A percentile compares a stretch with the other conserved stretches of the same genome.
phyloP scores from a whole-genome alignment of 2,797 vertebrate species.

The Alca torda region DNA sequence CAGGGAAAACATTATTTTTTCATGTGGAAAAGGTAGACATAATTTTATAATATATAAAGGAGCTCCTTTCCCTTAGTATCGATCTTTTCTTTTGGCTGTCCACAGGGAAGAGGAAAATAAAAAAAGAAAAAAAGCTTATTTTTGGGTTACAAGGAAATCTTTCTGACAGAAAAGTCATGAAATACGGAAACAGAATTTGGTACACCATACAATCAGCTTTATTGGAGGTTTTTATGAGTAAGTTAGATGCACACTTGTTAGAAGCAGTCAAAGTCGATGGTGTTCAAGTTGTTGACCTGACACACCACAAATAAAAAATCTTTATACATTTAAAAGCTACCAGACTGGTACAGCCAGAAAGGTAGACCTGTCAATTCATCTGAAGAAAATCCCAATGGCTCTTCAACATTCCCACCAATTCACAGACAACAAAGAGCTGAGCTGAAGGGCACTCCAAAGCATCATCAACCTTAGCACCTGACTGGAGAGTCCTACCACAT shows the following conservation, averaged over 20 bases:
- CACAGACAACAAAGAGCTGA: neutral
- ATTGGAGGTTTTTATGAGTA: neutral
- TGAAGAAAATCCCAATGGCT: neutral
- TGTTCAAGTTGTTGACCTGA: neutral
- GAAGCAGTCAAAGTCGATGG: neutral
- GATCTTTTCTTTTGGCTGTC: neutral
- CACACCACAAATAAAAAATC: neutral
- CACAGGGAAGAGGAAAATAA: neutral
- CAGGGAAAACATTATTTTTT: neutral
- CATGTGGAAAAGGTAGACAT: neutral
- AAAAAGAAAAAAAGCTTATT: neutral
- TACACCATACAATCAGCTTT: neutral
- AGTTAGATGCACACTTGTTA: neutral
- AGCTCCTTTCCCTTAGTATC: neutral
- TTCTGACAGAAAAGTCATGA: neutral
- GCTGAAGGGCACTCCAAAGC: neutral
- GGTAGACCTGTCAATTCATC: neutral
- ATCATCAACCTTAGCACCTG: neutral
- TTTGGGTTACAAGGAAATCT: neutral
- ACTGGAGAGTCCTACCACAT: neutral
- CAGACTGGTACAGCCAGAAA: neutral
- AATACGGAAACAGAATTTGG: neutral
- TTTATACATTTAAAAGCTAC: neutral
- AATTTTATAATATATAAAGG: neutral
- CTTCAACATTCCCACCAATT: neutral